Evolutionary conservation across 2,113 vertebrate genomes (phyloP), one percentile per base, ranked within the genome.

Genomic region (Stigmatopora nigra): DNA sequence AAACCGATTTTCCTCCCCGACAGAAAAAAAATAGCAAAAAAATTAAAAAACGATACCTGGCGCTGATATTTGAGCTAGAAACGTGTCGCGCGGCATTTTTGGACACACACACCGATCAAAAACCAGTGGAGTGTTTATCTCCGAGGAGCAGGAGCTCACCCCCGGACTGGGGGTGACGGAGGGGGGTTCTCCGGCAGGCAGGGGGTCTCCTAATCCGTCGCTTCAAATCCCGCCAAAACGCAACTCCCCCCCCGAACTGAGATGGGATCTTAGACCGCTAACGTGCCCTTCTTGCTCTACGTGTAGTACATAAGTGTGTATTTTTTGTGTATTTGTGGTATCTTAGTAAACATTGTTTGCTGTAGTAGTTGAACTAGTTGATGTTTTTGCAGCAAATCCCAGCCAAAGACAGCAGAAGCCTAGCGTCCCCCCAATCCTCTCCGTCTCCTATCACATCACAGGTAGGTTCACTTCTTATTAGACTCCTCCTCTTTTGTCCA

Each of bases 391-490:
- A 95, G 92, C 92, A 78, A 92, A 88, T 90, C 92, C 92, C 79
- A 91, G 89, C 83, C 87, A 92, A 83, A 92, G 86, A 79, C 89
- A 79, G 69, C 90, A 68, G 79, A 93, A 91, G 86, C 88, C 92
- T 91, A 94, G 91, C 83, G 89, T 87, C 82, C 89, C 90, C 71
- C 92, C 92, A 79, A 91, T 93, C 76, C 91, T 96, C 76, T 94
- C 92, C 61, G 90, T 94, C 92, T 91, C 88, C 88, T 94, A 92
- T 91, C 92, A 95, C 91, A 93, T 93, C 83, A 92, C 92, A 94
- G 91, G 91, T 95, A 91, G 83, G 86, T 49, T 25, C 22, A 31
- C 48, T 48, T 31, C 5, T 48, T 36, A 7, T 48, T 16, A 16
- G 14, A 5, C 46, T 20, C 56, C 56, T 58, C 22, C 14, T 5